phyloP scores from a whole-genome alignment of 2,113 vertebrate genomes.

The Steatornis caripensis region DNA sequence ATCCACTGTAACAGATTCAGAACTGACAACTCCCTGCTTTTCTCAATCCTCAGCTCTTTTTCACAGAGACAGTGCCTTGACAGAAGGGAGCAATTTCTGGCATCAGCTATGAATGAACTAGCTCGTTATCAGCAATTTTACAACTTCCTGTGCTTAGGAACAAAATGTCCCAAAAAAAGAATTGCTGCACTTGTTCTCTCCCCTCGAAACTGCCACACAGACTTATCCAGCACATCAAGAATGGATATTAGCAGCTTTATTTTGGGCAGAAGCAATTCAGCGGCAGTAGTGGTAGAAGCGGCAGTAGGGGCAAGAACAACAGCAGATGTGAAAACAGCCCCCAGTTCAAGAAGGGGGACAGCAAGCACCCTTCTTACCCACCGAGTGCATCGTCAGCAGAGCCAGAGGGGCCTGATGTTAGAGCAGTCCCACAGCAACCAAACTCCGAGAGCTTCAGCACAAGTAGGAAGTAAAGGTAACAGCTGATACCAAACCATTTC shows the following conservation, averaged over 20 bases:
- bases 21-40: constrained; percentile 31
- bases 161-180: constrained; percentile 30
- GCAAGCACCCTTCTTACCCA: neutral
- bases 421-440: neutral
- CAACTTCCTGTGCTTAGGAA: constrained; percentile 55
- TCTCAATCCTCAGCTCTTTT: constrained; percentile 43
- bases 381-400: fast-evolving
- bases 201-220: neutral
- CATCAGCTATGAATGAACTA: constrained; percentile 48
- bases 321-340: neutral
- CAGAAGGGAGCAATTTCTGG: constrained; percentile 35
- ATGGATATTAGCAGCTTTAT: neutral
- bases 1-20: constrained; percentile 25
- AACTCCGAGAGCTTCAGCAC: neutral
- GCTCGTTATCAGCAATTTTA: constrained; percentile 58
- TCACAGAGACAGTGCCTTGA: neutral
- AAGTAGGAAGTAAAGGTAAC: neutral
- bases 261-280: neutral
- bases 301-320: neutral
- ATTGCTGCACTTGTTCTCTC: neutral
- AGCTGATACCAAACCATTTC: neutral
- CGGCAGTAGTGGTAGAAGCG: neutral
- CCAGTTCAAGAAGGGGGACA: fast-evolving
- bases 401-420: neutral
- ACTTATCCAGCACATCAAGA: neutral